These are phyloP conservation scores for Sinodicranocentrus sp. DNA, from an alignment of 2,888 invertebrate genomes.

Conservation along the genomic window DNA sequence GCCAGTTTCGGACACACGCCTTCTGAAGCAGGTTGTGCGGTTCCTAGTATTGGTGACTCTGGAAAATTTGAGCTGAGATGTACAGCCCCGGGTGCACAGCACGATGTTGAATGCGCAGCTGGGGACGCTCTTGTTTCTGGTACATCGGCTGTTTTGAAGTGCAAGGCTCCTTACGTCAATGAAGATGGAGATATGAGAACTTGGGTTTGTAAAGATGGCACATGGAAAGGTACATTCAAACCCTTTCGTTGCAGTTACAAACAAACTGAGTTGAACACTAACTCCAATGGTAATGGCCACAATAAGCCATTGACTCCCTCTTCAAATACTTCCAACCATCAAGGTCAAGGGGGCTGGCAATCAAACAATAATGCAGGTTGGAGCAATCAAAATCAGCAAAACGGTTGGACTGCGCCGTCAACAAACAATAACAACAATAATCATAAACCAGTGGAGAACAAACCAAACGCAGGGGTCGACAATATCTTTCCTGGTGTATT, in stretches of 20 bases:
- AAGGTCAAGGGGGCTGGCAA: background rate
- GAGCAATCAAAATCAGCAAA: background rate
- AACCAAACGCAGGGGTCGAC: background rate
- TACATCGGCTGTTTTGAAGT: constrained; percentile 31
- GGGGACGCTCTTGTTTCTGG: constrained; percentile 41
- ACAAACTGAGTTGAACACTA: background rate
- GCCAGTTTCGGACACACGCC: background rate
- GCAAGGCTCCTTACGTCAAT: constrained; percentile 47
- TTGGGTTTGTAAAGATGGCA: constrained; percentile 58
- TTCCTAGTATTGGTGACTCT: constrained; percentile 43
- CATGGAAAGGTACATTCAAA: constrained; percentile 64
- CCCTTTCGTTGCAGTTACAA: constrained; percentile 31
- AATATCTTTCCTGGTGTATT: constrained; percentile 8
- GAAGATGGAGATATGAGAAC: constrained; percentile 21
- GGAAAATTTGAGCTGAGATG: constrained; percentile 44
- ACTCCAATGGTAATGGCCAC: background rate
- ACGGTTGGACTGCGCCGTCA: too few relatives aligned
- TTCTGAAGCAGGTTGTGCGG: constrained; percentile 1
- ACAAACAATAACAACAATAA: background rate
- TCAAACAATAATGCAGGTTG: background rate
- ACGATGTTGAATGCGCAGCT: constrained; percentile 18
- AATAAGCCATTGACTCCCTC: background rate
- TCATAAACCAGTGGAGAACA: background rate
- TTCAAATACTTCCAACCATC: background rate
- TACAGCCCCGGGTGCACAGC: background rate